Base-by-base conservation (phyloP, 2,888 invertebrate genomes). In the Hypomecis atomaria region DNA sequence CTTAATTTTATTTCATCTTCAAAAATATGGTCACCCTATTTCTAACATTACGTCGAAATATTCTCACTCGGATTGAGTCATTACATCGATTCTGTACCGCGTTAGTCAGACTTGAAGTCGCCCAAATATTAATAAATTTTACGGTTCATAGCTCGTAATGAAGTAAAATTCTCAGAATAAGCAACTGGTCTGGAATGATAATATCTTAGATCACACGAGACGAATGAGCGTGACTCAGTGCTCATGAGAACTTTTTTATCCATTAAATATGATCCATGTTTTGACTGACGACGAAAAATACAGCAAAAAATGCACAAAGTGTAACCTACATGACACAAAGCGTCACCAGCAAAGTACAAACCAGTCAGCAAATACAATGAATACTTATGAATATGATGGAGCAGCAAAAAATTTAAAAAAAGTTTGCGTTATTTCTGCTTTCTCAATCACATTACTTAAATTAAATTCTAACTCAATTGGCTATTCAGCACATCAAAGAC, bases 11-110 rank as follows among this genome's bases (percentile, higher is more conserved):
- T n/a, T n/a, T n/a, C n/a, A n/a, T n/a, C 23, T 23, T 23, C 23
- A 23, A 23, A 23, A 23, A 23, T 23, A 23, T 23, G 23, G 23
- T 23, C 23, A 23, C 23, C 23, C 23, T 23, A 23, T 2, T 23
- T 23, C 23, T 23, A 23, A 23, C 38, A 8, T 38, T 80, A 76
- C 70, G 73, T 76, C 73, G 67, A 56, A 76, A 71, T 73, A 76
- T 80, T 78, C 79, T 75, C 76, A 78, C 74, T 75, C 70, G 74
- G 75, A 85, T 83, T 78, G 74, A 83, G 80, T 81, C 78, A 81
- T 85, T 77, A 77, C 79, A 77, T 78, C 71, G 70, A 74, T 75
- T 72, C 66, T 54, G 58, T 61, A 48, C 53, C 36, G 57, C 47
- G 65, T 69, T 66, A 68, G 72, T 72, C 69, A 67, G 71, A 71